A percentile compares a stretch with the other conserved stretches of the same genome.
Conservation (phyloP, 2,113 vertebrate species). For the Camelus bactrianus region DNA sequence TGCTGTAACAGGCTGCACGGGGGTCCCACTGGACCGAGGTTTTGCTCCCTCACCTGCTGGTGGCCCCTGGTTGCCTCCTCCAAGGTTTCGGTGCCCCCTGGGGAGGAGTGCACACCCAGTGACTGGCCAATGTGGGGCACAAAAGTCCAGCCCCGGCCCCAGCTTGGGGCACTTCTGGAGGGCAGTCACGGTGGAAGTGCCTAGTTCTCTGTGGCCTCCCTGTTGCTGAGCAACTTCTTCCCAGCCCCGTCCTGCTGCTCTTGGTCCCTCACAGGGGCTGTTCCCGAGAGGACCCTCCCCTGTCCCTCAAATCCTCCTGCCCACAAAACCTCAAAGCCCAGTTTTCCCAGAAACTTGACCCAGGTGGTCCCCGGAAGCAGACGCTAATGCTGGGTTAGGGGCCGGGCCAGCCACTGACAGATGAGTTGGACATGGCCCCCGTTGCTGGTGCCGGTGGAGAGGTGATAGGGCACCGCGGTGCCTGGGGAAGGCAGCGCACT, state of each 20-base stretch:
- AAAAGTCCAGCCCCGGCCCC: background rate
- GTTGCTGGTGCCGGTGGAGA: background rate
- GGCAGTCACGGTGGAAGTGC: rapidly evolving
- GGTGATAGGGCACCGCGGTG: background rate
- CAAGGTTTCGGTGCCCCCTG: too few relatives aligned
- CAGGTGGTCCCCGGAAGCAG: rapidly evolving
- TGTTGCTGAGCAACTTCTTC: rapidly evolving
- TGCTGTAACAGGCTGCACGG: background rate
- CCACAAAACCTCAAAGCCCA: background rate
- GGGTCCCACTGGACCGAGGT: rapidly evolving
- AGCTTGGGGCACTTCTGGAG: background rate
- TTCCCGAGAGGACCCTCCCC: background rate
- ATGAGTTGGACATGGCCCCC: too few relatives aligned
- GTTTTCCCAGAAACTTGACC: background rate
- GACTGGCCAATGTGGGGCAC: too few relatives aligned
- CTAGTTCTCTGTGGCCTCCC: rapidly evolving
- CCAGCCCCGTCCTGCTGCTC: background rate
- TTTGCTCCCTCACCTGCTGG: background rate
- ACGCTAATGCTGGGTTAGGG: background rate
- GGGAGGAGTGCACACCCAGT: background rate
- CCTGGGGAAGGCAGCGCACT: background rate
- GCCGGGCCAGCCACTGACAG: background rate
- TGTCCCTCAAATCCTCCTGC: rapidly evolving
- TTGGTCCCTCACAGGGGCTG: background rate
- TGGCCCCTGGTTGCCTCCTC: background rate